These are phyloP conservation scores for Chauna torquata DNA, from an alignment of 2,113 vertebrate species.

Conservation along the genomic window DNA sequence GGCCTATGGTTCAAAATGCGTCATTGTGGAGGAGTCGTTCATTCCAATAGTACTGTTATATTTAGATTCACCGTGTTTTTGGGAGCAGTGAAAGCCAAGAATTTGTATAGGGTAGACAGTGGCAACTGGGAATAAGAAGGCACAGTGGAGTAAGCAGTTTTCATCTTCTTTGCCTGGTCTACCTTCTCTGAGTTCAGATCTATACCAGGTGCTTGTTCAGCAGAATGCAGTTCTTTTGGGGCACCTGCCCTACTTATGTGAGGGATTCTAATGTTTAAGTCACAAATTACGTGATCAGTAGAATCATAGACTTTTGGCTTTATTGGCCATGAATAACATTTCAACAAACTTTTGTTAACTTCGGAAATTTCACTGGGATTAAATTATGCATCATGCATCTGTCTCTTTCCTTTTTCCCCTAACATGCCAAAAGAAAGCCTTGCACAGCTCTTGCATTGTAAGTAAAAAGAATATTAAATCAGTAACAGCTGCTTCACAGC, in stretches of 20 bases:
- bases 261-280: neutral
- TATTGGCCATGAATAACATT: neutral
- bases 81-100: neutral
- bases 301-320: neutral
- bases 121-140: neutral
- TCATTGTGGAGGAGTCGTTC: neutral
- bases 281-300: neutral
- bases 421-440: neutral
- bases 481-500: constrained; percentile 19
- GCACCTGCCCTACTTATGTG: neutral
- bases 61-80: neutral
- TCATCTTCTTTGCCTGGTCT: neutral
- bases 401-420: neutral
- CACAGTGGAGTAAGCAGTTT: neutral
- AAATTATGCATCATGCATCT: neutral
- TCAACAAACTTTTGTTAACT: neutral
- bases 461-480: constrained; percentile 10
- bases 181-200: neutral
- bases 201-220: neutral
- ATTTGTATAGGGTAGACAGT: neutral
- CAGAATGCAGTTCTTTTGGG: neutral
- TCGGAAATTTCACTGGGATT: neutral
- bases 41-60: neutral
- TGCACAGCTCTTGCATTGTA: neutral
- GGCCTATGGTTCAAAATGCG: fast-evolving